Base-by-base conservation (phyloP, 2,797 vertebrate species). In the Hemitrygon akajei region DNA sequence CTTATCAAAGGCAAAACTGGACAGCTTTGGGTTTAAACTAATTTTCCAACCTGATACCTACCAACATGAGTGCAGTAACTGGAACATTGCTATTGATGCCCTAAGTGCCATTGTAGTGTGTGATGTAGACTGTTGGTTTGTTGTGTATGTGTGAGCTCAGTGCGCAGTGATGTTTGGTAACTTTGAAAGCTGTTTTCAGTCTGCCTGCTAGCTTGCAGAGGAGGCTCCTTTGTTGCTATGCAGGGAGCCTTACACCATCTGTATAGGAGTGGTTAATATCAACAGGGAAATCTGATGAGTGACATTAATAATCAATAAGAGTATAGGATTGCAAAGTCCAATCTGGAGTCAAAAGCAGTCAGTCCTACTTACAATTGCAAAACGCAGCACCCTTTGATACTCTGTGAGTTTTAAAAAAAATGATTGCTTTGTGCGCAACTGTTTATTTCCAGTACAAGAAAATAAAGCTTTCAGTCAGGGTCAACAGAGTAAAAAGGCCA, bases 301-400 rank as follows among this genome's bases (percentile, higher is more conserved):
- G n/a, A 66, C 86, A 89, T 89, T 89, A 89, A 69, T 89, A 89
- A 89, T 89, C 86, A 66, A 89, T 89, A 89, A 89, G 63, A 69
- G 63, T 89, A 37, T 69, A 69, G 37, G 63, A 89, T 89, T 89
- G 86, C 86, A 89, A 86, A 86, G 27, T 86, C 82, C 82, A 63
- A 69, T 25, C 86, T 89, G 86, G 86, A 89, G n/a, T 89, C 60
- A 89, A 89, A 69, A 63, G n/a, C 86, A 89, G 34, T 89, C 86
- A 89, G 60, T 30, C 58, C 84, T 10, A 66, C 30, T 87, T 63
- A 66, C 12, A 63, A 37, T 37, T 89, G 34, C 86, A 69, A 37
- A 89, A 89, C 69, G 66, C 86, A 69, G 18, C 86, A 37, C 63
- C 63, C n/a, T 89, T 89, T 89, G 86, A 22, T 34, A 22, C 60